Percentiles rank a stretch among this genome's conserved stretches.
These are phyloP conservation scores for Vesta saturnalis DNA, from an alignment of 2,888 invertebrate species.

Conservation along the genomic window DNA sequence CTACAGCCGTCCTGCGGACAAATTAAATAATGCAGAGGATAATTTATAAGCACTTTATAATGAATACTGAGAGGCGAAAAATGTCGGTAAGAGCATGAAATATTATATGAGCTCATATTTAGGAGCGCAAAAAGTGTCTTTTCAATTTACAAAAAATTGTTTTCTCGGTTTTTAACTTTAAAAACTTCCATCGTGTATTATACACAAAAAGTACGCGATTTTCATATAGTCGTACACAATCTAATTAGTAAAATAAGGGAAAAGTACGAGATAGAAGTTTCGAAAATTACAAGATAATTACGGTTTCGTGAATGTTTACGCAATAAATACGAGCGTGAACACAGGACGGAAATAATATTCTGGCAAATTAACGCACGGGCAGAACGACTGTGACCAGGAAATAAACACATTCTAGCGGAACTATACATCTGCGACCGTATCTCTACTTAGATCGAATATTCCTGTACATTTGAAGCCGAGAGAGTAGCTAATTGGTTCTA, in stretches of 20 bases:
- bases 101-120: constrained; percentile 26
- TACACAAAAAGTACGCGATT: neutral
- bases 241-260: neutral
- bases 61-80: constrained; percentile 29
- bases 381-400: constrained; percentile 28
- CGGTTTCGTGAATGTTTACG: neutral
- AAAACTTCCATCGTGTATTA: neutral
- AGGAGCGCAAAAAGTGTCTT: constrained; percentile 21
- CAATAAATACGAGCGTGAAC: constrained; percentile 25
- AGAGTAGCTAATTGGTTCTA: constrained; percentile 39
- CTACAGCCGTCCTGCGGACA: constrained; percentile 30
- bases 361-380: constrained; percentile 28
- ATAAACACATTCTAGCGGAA: constrained; percentile 39
- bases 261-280: neutral
- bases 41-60: constrained; percentile 34
- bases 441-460: constrained; percentile 35
- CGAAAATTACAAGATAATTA: constrained; percentile 10
- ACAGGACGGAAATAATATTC: constrained; percentile 29
- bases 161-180: constrained; percentile 10
- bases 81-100: constrained; percentile 31
- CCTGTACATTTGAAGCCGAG: constrained; percentile 34
- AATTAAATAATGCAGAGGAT: constrained; percentile 33
- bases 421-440: constrained; percentile 41
- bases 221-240: too few species aligned
- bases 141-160: constrained; percentile 11